Evolutionary conservation across 1,140 invertebrate genomes (phyloP).

Genomic region (Conus betulinus): DNA sequence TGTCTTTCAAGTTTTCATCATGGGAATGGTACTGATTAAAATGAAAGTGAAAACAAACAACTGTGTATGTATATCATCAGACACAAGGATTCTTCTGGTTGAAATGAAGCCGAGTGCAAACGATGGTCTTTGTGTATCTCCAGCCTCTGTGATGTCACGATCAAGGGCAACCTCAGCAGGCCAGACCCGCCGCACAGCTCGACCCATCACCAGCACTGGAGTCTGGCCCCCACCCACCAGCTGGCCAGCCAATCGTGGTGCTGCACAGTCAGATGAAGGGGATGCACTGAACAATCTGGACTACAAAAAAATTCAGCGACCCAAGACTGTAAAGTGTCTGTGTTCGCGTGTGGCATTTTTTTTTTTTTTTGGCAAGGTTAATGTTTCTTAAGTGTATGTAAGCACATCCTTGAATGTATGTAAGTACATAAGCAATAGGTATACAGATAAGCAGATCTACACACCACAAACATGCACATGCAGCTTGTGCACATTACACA

Average conservation of each 20-base stretch:
- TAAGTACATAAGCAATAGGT: no score
- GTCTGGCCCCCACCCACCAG: conserved; percentile 60
- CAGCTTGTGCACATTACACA: no score
- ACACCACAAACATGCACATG: no score
- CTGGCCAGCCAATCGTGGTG: conserved; percentile 56
- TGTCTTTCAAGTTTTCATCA: no score
- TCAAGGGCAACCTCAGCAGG: conserved; percentile 51
- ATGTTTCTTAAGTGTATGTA: neutral
- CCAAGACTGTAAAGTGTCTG: conserved; percentile 62
- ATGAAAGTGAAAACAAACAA: no score
- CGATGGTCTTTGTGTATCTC: neutral
- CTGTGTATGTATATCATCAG: no score
- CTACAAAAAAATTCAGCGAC: conserved; percentile 60
- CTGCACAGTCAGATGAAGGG: conserved; percentile 47
- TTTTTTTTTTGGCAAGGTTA: neutral
- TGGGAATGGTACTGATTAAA: no score
- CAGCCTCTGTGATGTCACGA: neutral
- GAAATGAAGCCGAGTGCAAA: no score
- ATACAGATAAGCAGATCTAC: no score
- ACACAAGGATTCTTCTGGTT: no score
- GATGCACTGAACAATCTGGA: conserved; percentile 49
- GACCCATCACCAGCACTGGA: conserved; percentile 50
- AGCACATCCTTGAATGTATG: no score
- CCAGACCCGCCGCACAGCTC: conserved; percentile 35
- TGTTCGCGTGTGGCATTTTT: neutral